A percentile compares a stretch with the other conserved stretches of the same genome.
phyloP scores from a whole-genome alignment of 2,113 vertebrate genomes.

The Ciconia boyciana region DNA sequence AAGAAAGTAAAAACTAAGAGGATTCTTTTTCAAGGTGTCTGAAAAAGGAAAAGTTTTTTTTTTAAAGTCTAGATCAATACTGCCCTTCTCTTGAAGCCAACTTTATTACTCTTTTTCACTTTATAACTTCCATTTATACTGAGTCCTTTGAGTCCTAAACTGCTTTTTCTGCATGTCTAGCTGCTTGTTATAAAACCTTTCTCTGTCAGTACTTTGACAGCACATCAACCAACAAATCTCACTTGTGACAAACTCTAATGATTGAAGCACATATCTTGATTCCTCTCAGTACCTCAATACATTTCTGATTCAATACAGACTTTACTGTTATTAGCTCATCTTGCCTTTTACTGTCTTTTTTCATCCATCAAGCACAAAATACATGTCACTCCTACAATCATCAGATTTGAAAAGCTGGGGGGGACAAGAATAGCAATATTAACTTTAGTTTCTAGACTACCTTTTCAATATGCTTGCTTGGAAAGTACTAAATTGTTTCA shows the following conservation, averaged over 20 bases:
- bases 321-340: constrained; percentile 77
- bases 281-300: constrained; percentile 75
- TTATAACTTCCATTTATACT: constrained; percentile 66
- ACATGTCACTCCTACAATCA: constrained; percentile 57
- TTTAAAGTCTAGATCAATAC: constrained; percentile 51
- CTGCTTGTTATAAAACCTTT: constrained; percentile 68
- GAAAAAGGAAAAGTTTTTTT: constrained; percentile 17
- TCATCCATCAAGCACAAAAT: constrained; percentile 81
- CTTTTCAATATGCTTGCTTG: not conserved
- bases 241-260: constrained; percentile 81
- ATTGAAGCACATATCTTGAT: constrained; percentile 79
- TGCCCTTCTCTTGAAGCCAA: constrained; percentile 38
- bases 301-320: constrained; percentile 77
- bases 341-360: constrained; percentile 71
- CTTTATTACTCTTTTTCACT: constrained; percentile 69
- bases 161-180: constrained; percentile 73
- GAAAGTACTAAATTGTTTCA: not conserved
- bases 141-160: constrained; percentile 72
- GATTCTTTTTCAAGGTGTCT: not conserved
- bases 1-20: not conserved
- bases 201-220: constrained; percentile 71
- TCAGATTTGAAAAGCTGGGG: constrained; percentile 20
- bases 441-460: not conserved
- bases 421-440: not conserved
- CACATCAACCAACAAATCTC: constrained; percentile 75